Percentiles rank a stretch among this genome's conserved stretches.
phyloP scores from a whole-genome alignment of 1,140 invertebrate species.

The Proctacanthus coquilletti region DNA sequence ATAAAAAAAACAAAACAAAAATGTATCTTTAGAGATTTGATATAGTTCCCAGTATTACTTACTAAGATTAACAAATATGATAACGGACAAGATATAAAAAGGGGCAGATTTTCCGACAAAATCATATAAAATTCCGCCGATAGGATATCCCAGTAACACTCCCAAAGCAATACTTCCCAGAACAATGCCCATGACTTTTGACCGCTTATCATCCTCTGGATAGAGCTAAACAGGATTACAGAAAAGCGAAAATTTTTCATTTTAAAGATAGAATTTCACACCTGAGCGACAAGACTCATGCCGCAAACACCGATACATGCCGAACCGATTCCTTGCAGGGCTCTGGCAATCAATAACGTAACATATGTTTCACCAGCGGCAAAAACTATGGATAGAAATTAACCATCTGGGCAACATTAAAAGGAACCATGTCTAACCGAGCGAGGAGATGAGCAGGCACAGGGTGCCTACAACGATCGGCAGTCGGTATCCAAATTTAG shows the following conservation, averaged over 20 bases:
- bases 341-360: constrained; percentile 59
- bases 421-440: constrained; percentile 43
- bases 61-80: constrained; percentile 43
- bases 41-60: no score
- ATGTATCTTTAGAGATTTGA: no score
- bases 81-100: constrained; percentile 47
- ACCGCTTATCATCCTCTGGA: constrained; percentile 34
- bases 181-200: constrained; percentile 57
- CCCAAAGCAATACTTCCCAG: constrained; percentile 66
- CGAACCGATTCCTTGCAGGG: constrained; percentile 74
- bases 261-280: background rate
- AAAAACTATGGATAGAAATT: constrained; percentile 45
- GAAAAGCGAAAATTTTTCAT: background rate
- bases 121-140: constrained; percentile 60
- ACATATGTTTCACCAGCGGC: constrained; percentile 63
- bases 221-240: constrained; percentile 14
- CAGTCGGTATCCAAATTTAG: constrained; percentile 53
- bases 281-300: constrained; percentile 42
- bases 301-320: constrained; percentile 64
- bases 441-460: constrained; percentile 61
- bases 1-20: no score
- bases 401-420: background rate
- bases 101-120: constrained; percentile 56
- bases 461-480: constrained; percentile 71
- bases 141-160: constrained; percentile 62